These are phyloP conservation scores for Pyralis farinalis DNA, from an alignment of 2,888 invertebrate genomes.

Conservation along the genomic window DNA sequence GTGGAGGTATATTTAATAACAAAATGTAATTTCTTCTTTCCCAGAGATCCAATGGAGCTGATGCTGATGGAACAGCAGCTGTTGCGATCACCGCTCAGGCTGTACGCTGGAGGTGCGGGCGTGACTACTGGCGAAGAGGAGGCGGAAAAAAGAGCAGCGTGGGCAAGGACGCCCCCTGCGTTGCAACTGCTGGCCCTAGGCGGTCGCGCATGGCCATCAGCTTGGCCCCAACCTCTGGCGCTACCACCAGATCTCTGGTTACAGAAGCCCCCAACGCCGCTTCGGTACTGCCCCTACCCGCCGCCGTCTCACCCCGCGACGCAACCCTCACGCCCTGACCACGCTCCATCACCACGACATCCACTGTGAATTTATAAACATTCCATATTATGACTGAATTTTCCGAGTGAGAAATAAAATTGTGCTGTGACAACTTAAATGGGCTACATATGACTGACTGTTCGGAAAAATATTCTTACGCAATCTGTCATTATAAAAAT, in stretches of 20 bases:
- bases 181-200: constrained; percentile 75
- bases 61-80: constrained; percentile 90
- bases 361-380: constrained; percentile 54
- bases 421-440: constrained; percentile 45
- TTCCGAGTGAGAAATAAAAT: constrained; percentile 19
- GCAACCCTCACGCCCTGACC: constrained; percentile 46
- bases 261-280: constrained; percentile 88
- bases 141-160: constrained; percentile 78
- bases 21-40: constrained; percentile 33
- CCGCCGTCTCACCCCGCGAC: constrained; percentile 62
- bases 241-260: constrained; percentile 95
- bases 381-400: constrained; percentile 17
- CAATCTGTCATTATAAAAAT: constrained; percentile 1
- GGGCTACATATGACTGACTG: constrained; percentile 4
- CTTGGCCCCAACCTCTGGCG: constrained; percentile 91
- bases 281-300: constrained; percentile 83
- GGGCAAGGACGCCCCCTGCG: constrained; percentile 75
- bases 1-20: background rate
- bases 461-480: constrained; percentile 5
- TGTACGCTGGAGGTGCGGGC: constrained; percentile 84
- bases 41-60: constrained; percentile 89
- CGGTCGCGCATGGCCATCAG: constrained; percentile 91
- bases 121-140: constrained; percentile 79
- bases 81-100: constrained; percentile 83
- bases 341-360: constrained; percentile 60